Base-by-base conservation (phyloP, 2,888 invertebrate genomes). In the Ptilodon capucinus region DNA sequence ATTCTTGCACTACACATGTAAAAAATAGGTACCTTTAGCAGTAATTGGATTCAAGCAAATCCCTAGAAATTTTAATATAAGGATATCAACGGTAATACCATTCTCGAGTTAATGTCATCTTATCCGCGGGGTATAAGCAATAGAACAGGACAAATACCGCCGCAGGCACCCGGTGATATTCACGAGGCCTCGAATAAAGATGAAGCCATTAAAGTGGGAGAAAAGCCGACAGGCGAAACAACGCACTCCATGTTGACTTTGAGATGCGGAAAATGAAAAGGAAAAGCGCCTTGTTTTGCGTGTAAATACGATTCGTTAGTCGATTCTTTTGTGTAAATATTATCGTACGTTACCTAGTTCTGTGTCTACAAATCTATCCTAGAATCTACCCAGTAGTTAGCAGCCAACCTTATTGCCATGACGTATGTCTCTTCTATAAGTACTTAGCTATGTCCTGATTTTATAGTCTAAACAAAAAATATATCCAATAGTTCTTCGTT, bases 281-380 rank as follows among this genome's bases (percentile, higher is more conserved):
- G 65, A 71, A 75, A 73, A 65, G 64, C 57, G 60, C 60, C 62
- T 70, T 70, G 69, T 76, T 79, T 75, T 69, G 67, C 64, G 66
- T 60, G 65, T 56, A 69, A 70, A 64, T 65, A 71, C 71, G 74
- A 73, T 76, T 78, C 72, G 70, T 77, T 76, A 72, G 71, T 63
- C 74, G 60, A 78, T 73, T 68, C 68, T 64, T 68, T 72, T 67
- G 68, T 68, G 74, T 67, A 74, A 81, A 82, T 74, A 73, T 65
- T 72, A 74, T 74, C 73, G 72, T 53, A 48, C 39, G 51, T 28
- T 40, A 21, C 11, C 9, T 39, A 41, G n/a, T 35, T n/a, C n/a
- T 39, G 18, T 14, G 1, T 13, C 7, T 34, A 34, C n/a, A n/a
- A n/a, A n/a, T n/a, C n/a, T n/a, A n/a, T n/a, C n/a, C n/a, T n/a